Percentiles rank a stretch among this genome's conserved stretches.
These are phyloP conservation scores for Notoglanidium macrostoma DNA, from an alignment of 2,797 vertebrate genomes.

Conservation along the genomic window DNA sequence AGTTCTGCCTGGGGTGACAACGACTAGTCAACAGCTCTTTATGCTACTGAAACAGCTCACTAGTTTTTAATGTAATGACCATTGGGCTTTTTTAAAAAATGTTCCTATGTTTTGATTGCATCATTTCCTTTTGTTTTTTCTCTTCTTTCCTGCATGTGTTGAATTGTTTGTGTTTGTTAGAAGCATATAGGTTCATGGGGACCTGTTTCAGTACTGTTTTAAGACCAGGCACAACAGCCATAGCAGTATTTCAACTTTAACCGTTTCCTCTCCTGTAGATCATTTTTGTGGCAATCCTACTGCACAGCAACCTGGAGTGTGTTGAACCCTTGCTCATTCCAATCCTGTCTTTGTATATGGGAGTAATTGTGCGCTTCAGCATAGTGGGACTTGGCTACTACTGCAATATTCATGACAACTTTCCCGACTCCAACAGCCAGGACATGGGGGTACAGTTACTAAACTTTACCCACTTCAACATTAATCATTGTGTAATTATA, in stretches of 20 bases:
- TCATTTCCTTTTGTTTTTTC: not conserved
- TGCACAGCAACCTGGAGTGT: conserved; percentile 95
- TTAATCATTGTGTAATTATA: not conserved
- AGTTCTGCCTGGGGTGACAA: not conserved
- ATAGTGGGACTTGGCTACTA: conserved; percentile 95
- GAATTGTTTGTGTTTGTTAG: not conserved
- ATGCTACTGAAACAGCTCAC: not conserved
- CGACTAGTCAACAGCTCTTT: not conserved
- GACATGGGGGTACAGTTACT: conserved; percentile 85
- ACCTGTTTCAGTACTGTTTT: not conserved
- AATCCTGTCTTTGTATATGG: conserved; percentile 97
- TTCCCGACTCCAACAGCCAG: conserved; percentile 89
- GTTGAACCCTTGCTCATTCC: conserved; percentile 94
- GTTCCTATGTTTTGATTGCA: not conserved
- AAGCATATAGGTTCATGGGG: not conserved
- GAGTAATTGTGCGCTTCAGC: conserved; percentile 91
- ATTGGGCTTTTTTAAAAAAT: not conserved
- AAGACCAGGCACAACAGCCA: not conserved
- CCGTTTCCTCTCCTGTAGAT: conserved; percentile 75
- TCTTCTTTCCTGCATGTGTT: not conserved
- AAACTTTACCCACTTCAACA: not conserved
- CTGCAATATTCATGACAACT: conserved; percentile 89
- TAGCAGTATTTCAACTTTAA: not conserved
- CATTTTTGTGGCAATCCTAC: conserved; percentile 94
- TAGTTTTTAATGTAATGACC: not conserved